These are phyloP conservation scores for Nycteola revayana DNA, from an alignment of 2,888 invertebrate genomes.

Conservation along the genomic window DNA sequence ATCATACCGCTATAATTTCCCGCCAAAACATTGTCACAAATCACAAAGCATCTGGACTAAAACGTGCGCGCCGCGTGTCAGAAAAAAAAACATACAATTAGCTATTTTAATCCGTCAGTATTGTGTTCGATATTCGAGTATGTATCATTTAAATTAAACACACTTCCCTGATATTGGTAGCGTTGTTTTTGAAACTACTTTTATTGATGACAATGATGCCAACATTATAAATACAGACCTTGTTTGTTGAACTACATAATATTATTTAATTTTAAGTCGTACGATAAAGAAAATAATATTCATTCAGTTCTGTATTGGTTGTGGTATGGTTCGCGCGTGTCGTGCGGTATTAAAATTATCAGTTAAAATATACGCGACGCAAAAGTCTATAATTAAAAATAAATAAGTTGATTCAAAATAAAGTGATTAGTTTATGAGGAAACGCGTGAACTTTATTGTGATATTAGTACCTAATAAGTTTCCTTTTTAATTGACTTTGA, in stretches of 20 bases:
- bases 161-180: neutral
- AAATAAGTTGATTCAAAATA: too few species aligned
- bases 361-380: neutral
- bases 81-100: conserved; percentile 12
- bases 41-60: neutral
- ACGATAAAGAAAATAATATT: too few species aligned
- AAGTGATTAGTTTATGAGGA: too few species aligned
- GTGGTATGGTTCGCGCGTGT: conserved; percentile 13
- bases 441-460: too few species aligned
- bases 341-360: conserved; percentile 3
- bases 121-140: conserved; percentile 25
- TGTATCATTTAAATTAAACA: conserved; percentile 14
- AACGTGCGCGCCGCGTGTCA: conserved; percentile 14
- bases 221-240: too few species aligned
- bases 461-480: too few species aligned
- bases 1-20: neutral
- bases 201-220: too few species aligned
- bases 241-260: too few species aligned
- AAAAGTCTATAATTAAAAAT: too few species aligned
- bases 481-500: too few species aligned
- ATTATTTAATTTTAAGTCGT: too few species aligned
- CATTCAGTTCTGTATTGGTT: conserved; percentile 15
- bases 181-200: too few species aligned
- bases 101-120: conserved; percentile 19
- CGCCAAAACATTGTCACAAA: conserved; percentile 18